Conservation (phyloP, 2,888 invertebrate genomes). For the Pomacea canaliculata region DNA sequence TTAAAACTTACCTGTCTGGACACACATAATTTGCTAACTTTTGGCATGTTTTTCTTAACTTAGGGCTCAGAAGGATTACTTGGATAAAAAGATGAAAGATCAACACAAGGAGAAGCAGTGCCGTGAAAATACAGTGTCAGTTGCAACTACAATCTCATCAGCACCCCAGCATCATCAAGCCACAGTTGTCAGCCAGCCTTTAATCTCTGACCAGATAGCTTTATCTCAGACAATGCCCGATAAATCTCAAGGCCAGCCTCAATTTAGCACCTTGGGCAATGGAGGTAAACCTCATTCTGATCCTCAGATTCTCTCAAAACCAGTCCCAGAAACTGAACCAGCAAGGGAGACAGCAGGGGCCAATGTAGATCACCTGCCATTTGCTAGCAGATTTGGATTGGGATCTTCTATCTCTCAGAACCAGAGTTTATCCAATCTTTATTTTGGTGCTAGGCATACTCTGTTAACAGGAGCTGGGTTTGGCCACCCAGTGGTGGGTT, state of each 20-base stretch:
- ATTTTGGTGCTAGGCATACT: too few relatives aligned
- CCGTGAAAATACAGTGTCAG: conserved; percentile 24
- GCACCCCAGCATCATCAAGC: background rate
- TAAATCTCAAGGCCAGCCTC: background rate
- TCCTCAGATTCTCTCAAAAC: background rate
- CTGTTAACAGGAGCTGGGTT: too few relatives aligned
- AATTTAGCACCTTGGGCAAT: background rate
- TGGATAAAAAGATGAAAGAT: conserved; percentile 48
- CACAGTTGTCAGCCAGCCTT: background rate
- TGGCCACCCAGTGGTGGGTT: too few relatives aligned
- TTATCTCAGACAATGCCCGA: background rate
- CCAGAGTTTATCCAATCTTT: too few relatives aligned
- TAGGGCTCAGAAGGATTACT: conserved; percentile 48
- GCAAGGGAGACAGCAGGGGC: too few relatives aligned
- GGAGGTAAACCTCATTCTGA: too few relatives aligned
- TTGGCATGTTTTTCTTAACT: too few relatives aligned
- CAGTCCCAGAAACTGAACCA: conserved; percentile 1
- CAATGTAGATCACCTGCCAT: too few relatives aligned
- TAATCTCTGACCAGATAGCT: background rate
- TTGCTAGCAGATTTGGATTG: too few relatives aligned
- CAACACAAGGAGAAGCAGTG: conserved; percentile 28
- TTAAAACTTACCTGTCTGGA: too few relatives aligned
- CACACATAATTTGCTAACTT: too few relatives aligned
- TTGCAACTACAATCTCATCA: conserved; percentile 23
- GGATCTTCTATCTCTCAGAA: too few relatives aligned